Evolutionary conservation across 1,140 invertebrate genomes (phyloP).

Genomic region (Eumaeus atala): DNA sequence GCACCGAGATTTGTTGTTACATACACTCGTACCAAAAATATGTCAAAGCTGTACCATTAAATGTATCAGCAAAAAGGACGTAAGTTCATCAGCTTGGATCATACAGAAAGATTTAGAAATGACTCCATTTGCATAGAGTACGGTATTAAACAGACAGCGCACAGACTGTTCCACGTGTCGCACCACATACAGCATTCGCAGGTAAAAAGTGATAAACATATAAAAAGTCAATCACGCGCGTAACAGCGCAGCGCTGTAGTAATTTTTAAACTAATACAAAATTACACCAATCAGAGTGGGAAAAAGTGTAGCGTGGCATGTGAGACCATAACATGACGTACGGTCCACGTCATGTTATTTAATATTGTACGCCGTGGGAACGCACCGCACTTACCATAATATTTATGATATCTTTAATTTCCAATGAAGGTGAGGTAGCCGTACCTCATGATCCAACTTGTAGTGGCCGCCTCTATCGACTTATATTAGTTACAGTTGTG

Average conservation of each 20-base stretch:
- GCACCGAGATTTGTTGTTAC: no score
- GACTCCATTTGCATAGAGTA: no score
- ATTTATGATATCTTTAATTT: constrained; percentile 11
- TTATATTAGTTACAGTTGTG: no score
- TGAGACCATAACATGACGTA: neutral
- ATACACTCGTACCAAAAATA: no score
- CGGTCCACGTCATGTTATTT: constrained; percentile 7
- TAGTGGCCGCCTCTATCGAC: neutral
- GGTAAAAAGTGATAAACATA: no score
- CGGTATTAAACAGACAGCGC: no score
- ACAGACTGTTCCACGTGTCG: no score
- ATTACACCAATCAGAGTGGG: constrained; percentile 8
- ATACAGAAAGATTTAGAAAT: no score
- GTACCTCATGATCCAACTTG: constrained; percentile 2
- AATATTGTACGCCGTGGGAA: constrained; percentile 10
- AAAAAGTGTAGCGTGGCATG: constrained; percentile 7
- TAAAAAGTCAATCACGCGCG: neutral
- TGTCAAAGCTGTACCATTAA: no score
- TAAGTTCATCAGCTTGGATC: no score
- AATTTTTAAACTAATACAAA: constrained; percentile 10
- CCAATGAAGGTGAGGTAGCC: constrained; percentile 6
- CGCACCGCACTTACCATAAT: constrained; percentile 8
- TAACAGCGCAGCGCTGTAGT: neutral
- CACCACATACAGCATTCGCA: no score
- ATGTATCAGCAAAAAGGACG: no score